phyloP scores from a whole-genome alignment of 2,797 vertebrate species.

The Crocidura indochinensis region DNA sequence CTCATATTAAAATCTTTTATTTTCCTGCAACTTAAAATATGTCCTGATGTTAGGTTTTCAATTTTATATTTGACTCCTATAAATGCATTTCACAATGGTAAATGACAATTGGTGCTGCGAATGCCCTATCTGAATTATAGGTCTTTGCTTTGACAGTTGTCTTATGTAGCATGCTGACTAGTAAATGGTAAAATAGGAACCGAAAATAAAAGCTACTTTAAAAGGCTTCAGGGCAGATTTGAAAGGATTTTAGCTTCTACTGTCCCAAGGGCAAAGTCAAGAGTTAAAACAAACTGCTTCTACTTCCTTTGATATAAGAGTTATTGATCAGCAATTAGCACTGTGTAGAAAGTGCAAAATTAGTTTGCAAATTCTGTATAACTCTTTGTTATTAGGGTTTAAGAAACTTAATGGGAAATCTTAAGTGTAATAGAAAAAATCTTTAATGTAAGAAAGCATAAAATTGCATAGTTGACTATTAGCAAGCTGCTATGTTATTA shows the following conservation, averaged over 20 bases:
- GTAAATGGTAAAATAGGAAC: constrained; percentile 60
- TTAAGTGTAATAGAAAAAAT: background rate
- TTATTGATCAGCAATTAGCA: constrained; percentile 43
- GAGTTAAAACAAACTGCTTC: constrained; percentile 17
- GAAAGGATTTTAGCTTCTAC: background rate
- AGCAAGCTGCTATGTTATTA: background rate
- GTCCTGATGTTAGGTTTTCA: constrained; percentile 62
- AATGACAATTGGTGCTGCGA: too few species aligned
- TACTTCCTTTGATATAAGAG: background rate
- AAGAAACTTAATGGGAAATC: background rate
- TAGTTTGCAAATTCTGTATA: constrained; percentile 44
- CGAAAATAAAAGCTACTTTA: constrained; percentile 54
- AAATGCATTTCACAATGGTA: constrained; percentile 41
- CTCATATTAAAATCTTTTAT: constrained; percentile 4
- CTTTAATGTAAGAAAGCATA: background rate
- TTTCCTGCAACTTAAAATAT: constrained; percentile 84
- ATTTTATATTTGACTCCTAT: constrained; percentile 54
- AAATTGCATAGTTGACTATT: constrained; percentile 12
- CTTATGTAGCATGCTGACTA: background rate
- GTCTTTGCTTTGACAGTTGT: constrained; percentile 40
- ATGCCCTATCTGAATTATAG: constrained; percentile 51
- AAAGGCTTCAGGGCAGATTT: background rate
- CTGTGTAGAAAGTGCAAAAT: constrained; percentile 18
- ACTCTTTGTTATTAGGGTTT: constrained; percentile 52
- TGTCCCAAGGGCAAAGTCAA: constrained; percentile 3